Evolutionary conservation across 2,113 vertebrate species (phyloP).

Genomic region (Epinephelus fuscoguttatus): DNA sequence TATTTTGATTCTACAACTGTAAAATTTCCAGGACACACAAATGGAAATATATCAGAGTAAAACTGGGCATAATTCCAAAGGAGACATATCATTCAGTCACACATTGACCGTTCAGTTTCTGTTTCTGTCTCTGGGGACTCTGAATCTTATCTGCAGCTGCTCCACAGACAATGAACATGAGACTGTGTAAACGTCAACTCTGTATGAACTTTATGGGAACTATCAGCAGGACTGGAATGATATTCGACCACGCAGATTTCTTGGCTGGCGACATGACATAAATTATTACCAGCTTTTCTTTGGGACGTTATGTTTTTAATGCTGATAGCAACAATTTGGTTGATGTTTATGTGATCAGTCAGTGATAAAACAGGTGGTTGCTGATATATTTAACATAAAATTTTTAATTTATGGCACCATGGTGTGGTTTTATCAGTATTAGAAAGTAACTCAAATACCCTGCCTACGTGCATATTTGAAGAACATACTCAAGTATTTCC

Average conservation of each 20-base stretch:
- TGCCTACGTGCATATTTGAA: background rate
- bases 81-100: background rate
- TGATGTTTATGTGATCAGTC: background rate
- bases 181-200: conserved; percentile 38
- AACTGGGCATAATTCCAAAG: background rate
- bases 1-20: no score
- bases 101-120: background rate
- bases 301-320: background rate
- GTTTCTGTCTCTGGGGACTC: background rate
- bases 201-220: conserved; percentile 43
- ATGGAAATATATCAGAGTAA: background rate
- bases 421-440: background rate
- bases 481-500: background rate
- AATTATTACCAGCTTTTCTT: background rate
- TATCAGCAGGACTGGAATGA: background rate
- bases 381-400: background rate
- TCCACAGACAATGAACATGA: background rate
- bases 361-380: background rate
- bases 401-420: background rate
- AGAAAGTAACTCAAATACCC: background rate
- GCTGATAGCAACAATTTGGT: background rate
- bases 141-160: conserved; percentile 41
- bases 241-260: background rate
- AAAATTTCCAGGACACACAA: background rate
- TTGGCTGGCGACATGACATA: background rate